Base-by-base conservation (phyloP, 2,113 vertebrate genomes). In the Vicugna pacos region DNA sequence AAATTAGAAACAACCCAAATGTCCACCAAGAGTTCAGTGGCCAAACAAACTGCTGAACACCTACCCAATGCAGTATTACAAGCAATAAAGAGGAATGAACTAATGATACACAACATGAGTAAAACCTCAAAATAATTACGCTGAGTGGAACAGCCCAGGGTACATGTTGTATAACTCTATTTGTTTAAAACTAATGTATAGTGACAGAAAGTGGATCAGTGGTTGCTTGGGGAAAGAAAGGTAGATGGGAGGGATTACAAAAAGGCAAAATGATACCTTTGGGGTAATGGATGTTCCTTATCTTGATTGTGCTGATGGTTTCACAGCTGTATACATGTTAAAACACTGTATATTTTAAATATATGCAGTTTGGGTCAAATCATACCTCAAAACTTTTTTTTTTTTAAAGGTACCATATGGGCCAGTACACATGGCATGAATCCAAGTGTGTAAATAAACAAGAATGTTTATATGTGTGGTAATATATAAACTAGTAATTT, bases 121-220 rank as follows among this genome's bases (percentile, higher is more conserved):
- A 20, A 96, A 67, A 67, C 52, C 48, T 69, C n/a, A 90, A 79
- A 86, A 75, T 64, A 80, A 72, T 82, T 73, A 82, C 9, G 17
- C 16, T 32, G 12, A 72, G 17, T 73, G 26, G 13, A 90, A 64
- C 8, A 42, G 65, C 3, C 30, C 58, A 90, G 3, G 38, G 48
- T 52, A 22, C 4, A n/a, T 30, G 26, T 3, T 24, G 3, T 17
- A 50, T n/a, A 2, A 82, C 38, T 50, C 20, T 42, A 75, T 28
- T 91, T 64, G 67, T 30, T 75, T 75, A 46, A 83, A 87, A 77
- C 26, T 65, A 52, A 81, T 20, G 28, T 62, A 46, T 1, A 83
- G 30, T 79, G 46, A 89, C 20, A 77, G 28, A 81, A 70, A 26
- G 10, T 9, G 60, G 1, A 76, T 28, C 38, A 89, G 10, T 62